phyloP scores from a whole-genome alignment of 1,140 invertebrate genomes.

The Polyergus mexicanus region DNA sequence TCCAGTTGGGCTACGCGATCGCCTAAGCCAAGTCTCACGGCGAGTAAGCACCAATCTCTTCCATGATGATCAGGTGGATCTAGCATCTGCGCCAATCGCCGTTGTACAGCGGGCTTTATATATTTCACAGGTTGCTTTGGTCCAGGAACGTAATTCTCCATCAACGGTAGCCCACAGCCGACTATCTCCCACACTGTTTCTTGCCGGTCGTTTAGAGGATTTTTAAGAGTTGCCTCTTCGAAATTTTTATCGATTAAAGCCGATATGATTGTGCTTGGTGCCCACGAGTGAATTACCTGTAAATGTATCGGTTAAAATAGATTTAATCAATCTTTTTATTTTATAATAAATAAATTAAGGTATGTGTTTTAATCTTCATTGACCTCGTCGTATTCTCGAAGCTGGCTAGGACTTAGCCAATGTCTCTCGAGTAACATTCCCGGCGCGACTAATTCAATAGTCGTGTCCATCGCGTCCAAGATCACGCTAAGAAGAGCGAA shows the following conservation, averaged over 20 bases:
- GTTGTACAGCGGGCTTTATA: conserved; percentile 85
- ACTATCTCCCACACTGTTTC: conserved; percentile 91
- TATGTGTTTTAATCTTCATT: not conserved
- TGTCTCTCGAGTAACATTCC: conserved; percentile 90
- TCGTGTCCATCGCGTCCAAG: conserved; percentile 90
- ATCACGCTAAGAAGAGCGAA: conserved; percentile 93
- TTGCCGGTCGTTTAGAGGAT: conserved; percentile 88
- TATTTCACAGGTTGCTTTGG: conserved; percentile 81
- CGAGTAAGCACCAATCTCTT: conserved; percentile 94
- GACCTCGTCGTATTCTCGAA: conserved; percentile 86
- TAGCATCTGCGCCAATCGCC: conserved; percentile 88
- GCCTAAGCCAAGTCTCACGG: conserved; percentile 90
- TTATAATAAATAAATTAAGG: conserved; percentile 13
- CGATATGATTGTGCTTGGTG: conserved; percentile 88
- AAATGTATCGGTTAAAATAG: conserved; percentile 24
- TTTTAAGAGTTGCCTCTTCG: conserved; percentile 86
- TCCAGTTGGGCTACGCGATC: conserved; percentile 85
- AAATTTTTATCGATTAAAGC: conserved; percentile 87
- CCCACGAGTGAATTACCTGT: conserved; percentile 88
- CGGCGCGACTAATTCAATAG: conserved; percentile 89
- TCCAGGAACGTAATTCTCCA: conserved; percentile 83
- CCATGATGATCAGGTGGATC: conserved; percentile 93
- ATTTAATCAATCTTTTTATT: not conserved
- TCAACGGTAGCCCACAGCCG: conserved; percentile 88
- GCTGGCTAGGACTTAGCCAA: conserved; percentile 89